Evolutionary conservation across 2,113 vertebrate species (phyloP), one percentile per base, ranked within the genome.

Genomic region (Machaerirhynchus nigripectus): DNA sequence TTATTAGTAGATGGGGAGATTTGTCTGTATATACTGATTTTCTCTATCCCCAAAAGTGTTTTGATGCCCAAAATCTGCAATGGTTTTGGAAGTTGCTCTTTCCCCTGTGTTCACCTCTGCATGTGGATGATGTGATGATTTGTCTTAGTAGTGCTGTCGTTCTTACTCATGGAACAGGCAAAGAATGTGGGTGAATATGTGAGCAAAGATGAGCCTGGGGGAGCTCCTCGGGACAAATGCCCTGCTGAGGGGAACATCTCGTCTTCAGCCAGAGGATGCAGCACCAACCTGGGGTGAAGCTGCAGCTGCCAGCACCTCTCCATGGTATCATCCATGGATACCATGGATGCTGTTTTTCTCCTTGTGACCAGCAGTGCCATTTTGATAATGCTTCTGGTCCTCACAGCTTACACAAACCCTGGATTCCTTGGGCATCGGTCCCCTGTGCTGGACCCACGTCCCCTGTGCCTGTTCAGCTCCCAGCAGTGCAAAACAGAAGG

Each of bases 271-370:
- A 44, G 68, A 59, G 74, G 49, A 19, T 47, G 61, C 74, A 57
- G 28, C 63, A 71, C 2, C 39, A 42, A 9, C 27, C 27, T 21
- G 17, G 26, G 16, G 13, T 42, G 23, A 80, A 75, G n/a, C 20
- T 42, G 15, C 5, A 4, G n/a, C 67, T 59, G 30, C n/a, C 39
- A 42, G 26, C 37, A 33, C 40, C 46, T 60, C 27, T 71, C 39
- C 46, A 76, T n/a, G n/a, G 39, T 23, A n/a, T 50, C 27, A 27
- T 15, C 63, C 35, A 39, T 6, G 33, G 69, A 28, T 22, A 5
- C 20, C 0, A 2, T 6, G 0, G 1, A 13, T 10, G 56, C 44
- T 0, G 1, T n/a, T 78, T 77, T 57, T n/a, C 26, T 82, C 81
- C n/a, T 46, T 37, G 23, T 37, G 33, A 53, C 49, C 0, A 3